A percentile compares a stretch with the other conserved stretches of the same genome.
Evolutionary conservation across 1,140 invertebrate species (phyloP).

Genomic region (Odontomachus brunneus): DNA sequence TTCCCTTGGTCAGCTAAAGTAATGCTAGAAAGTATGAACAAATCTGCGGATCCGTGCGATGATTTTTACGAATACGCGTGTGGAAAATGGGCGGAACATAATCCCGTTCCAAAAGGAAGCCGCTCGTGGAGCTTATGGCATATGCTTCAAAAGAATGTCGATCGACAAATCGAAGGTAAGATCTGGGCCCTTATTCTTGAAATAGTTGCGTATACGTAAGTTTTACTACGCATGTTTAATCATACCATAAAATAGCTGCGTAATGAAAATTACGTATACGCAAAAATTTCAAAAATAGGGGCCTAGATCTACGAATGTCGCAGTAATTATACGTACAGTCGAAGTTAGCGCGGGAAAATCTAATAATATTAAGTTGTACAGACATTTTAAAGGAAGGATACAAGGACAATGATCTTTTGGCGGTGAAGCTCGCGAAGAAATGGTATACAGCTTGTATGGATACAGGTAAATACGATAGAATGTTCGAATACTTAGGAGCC

Average conservation of each 20-base stretch:
- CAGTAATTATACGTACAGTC: not conserved
- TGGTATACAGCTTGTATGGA: slow-evolving; percentile 70
- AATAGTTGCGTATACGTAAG: too few species aligned
- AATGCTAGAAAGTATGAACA: slow-evolving; percentile 49
- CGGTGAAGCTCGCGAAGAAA: slow-evolving; percentile 68
- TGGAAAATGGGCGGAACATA: slow-evolving; percentile 49
- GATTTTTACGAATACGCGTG: slow-evolving; percentile 68
- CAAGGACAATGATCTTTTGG: slow-evolving; percentile 48
- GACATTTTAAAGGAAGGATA: slow-evolving; percentile 56
- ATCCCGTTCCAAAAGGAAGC: slow-evolving; percentile 20
- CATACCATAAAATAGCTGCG: too few species aligned
- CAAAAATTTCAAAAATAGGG: too few species aligned
- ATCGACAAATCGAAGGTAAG: slow-evolving; percentile 18
- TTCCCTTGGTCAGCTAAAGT: slow-evolving; percentile 12
- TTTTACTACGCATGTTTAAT: too few species aligned
- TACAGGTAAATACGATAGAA: slow-evolving; percentile 42
- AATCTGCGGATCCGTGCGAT: slow-evolving; percentile 54
- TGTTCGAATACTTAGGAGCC: not conserved
- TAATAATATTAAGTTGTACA: slow-evolving; percentile 21
- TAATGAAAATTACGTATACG: too few species aligned
- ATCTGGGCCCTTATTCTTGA: too few species aligned
- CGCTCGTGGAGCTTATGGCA: slow-evolving; percentile 16
- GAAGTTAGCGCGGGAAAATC: not conserved
- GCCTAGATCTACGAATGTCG: not conserved
- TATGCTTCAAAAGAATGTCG: slow-evolving; percentile 3